These are phyloP conservation scores for Pterostichus madidus DNA, from an alignment of 2,888 invertebrate genomes.

Conservation along the genomic window DNA sequence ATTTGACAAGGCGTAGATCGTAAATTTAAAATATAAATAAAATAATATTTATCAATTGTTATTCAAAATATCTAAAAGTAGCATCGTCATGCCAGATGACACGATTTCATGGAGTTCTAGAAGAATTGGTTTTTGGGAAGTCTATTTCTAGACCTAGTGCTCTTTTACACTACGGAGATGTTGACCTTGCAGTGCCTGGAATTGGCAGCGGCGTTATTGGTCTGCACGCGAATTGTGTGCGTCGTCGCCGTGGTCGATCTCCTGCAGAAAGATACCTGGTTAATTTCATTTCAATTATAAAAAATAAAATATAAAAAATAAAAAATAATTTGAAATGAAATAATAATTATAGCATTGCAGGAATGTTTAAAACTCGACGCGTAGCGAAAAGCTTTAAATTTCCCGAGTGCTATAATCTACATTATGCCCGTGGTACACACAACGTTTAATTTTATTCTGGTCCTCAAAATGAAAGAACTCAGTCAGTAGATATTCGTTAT, in stretches of 20 bases:
- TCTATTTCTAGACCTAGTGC: neutral
- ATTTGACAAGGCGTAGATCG: too few relatives aligned
- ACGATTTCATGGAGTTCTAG: conserved; percentile 14
- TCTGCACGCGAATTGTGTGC: conserved; percentile 57
- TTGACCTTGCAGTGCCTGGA: conserved; percentile 59
- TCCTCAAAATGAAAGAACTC: too few relatives aligned
- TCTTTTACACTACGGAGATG: conserved; percentile 56
- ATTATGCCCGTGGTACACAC: too few relatives aligned
- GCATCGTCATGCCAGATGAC: neutral
- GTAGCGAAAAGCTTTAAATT: too few relatives aligned
- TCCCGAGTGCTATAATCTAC: too few relatives aligned
- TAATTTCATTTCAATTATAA: conserved; percentile 21
- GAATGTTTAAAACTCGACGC: too few relatives aligned
- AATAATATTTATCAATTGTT: neutral
- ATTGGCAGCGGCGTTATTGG: conserved; percentile 50
- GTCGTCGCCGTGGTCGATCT: conserved; percentile 60
- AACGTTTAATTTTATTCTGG: too few relatives aligned
- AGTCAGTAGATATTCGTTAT: too few relatives aligned
- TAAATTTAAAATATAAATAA: neutral
- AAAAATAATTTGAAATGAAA: too few relatives aligned
- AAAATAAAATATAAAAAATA: too few relatives aligned
- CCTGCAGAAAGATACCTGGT: conserved; percentile 54
- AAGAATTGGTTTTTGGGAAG: conserved; percentile 14
- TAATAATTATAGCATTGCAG: too few relatives aligned
- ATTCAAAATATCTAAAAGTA: neutral